Evolutionary conservation across 1,140 invertebrate species (phyloP).

Genomic region (Zeugodacus cucurbitae): DNA sequence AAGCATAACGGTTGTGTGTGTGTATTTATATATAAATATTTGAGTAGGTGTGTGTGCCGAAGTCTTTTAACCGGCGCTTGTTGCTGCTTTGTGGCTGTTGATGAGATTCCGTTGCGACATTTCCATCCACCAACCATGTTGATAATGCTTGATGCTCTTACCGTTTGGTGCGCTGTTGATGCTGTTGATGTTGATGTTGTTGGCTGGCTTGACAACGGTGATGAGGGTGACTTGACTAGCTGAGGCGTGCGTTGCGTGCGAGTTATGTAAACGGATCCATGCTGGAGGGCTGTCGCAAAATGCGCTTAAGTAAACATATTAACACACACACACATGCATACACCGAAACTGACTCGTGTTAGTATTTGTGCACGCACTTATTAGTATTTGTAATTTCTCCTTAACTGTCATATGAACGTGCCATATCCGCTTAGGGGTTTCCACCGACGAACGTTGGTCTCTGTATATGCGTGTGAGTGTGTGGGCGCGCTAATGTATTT

Average conservation of each 20-base stretch:
- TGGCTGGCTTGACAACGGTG: background rate
- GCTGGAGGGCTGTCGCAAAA: background rate
- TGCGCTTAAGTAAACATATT: background rate
- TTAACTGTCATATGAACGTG: slow-evolving; percentile 11
- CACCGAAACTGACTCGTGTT: background rate
- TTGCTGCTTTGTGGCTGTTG: slow-evolving; percentile 24
- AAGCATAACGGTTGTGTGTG: background rate
- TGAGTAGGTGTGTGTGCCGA: background rate
- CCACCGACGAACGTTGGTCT: too few species aligned
- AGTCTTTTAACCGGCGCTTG: background rate
- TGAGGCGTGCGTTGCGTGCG: background rate
- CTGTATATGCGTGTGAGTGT: background rate
- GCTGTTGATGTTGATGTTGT: background rate
- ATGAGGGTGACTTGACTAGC: slow-evolving; percentile 11
- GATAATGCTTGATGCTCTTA: background rate
- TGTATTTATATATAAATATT: background rate
- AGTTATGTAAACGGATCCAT: slow-evolving; percentile 10
- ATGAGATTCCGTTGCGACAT: slow-evolving; percentile 41
- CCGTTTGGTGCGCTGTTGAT: background rate
- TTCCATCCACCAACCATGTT: slow-evolving; percentile 13
- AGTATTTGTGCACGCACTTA: background rate
- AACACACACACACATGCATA: background rate
- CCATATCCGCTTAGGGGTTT: background rate
- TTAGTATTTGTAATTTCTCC: slow-evolving; percentile 36
- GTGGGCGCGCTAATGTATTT: background rate